Evolutionary conservation across 2,888 invertebrate species (phyloP), one percentile per base, ranked within the genome.

Genomic region (Drosophila infuscata): DNA sequence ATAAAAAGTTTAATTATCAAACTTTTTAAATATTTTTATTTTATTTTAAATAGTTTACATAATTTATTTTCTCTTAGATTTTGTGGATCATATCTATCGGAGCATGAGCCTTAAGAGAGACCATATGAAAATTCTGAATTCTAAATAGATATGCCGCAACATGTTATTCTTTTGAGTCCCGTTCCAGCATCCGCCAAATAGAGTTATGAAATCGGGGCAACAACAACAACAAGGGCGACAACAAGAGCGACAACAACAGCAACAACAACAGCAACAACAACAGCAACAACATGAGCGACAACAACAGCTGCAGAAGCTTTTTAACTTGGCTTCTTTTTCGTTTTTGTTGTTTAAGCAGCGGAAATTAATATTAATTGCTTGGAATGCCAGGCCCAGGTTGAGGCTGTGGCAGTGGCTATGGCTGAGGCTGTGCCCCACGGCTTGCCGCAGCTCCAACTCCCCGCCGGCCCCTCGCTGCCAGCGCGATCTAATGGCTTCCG

Each of bases 291-390:
- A 58, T 53, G 11, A 20, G 12, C 20, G 57, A 11, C 43, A 43
- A 43, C 51, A 54, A 46, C 33, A n/a, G 53, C 60, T 58, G 72
- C 72, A 75, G 81, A 68, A 70, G 74, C 73, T 72, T 70, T 71
- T 76, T 69, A 69, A 59, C 73, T 70, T 76, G 62, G 51, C 68
- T 83, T 68, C 74, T 73, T 66, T 53, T 36, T 32, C n/a, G 35
- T 35, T 32, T 12, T 49, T 65, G 41, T 53, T 53, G 74, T 83
- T 80, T 60, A 68, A 80, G 75, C 79, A 82, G 80, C 89, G 89
- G 89, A 89, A 91, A 90, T 90, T 89, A 90, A 91, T 85, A 89
- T 91, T 91, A 91, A 89, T 91, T 91, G 85, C 82, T 85, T 76
- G 88, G 88, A 78, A 89, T 89, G 81, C 71, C 81, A 71, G 75